Evolutionary conservation across 2,797 vertebrate genomes (phyloP).

Genomic region (Cossypha polioptera): DNA sequence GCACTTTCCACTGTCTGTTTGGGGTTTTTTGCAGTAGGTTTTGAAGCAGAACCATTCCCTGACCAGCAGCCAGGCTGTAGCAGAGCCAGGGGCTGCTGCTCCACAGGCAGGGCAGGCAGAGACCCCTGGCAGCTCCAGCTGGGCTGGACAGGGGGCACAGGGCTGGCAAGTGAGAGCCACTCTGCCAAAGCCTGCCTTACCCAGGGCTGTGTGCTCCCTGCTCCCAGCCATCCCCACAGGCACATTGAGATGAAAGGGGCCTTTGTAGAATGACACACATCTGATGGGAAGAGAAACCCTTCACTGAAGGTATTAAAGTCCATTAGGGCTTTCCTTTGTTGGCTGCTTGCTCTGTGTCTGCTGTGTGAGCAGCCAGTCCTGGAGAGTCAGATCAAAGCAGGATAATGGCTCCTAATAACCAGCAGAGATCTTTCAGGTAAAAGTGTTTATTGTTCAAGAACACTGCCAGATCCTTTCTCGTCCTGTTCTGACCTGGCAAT

Average conservation of each 20-base stretch:
- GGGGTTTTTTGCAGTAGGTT: background rate
- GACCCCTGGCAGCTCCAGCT: accelerated
- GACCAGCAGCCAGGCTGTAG: background rate
- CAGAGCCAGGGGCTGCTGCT: background rate
- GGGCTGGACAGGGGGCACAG: background rate
- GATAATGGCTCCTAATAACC: background rate
- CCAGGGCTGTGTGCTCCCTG: background rate
- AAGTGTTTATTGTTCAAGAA: background rate
- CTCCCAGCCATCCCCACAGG: background rate
- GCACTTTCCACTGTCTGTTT: background rate
- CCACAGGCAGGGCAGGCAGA: background rate
- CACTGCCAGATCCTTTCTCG: background rate
- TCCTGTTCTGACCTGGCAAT: background rate
- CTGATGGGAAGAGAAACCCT: background rate
- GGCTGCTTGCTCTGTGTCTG: background rate
- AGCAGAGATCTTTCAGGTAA: slow-evolving; percentile 5
- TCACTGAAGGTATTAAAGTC: background rate
- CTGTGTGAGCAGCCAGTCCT: background rate
- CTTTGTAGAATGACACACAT: background rate
- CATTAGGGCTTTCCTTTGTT: background rate
- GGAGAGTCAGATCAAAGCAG: background rate
- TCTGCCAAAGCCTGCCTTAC: background rate
- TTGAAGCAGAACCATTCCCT: background rate
- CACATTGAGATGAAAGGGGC: background rate
- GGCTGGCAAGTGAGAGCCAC: background rate